phyloP scores from a whole-genome alignment of 2,888 invertebrate genomes.

The Caenorhabditis auriculariae region DNA sequence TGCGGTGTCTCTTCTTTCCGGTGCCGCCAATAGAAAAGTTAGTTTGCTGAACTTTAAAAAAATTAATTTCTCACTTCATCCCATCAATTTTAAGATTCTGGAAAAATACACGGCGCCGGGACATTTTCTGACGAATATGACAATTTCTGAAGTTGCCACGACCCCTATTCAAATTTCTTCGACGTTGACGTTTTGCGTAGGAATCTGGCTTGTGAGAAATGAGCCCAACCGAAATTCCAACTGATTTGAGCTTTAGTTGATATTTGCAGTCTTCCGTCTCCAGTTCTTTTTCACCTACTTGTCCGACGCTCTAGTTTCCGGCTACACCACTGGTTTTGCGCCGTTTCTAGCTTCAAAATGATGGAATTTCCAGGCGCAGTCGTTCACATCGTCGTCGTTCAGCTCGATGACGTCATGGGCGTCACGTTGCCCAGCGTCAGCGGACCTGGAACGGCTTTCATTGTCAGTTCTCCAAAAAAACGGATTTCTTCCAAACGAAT shows the following conservation, averaged over 20 bases:
- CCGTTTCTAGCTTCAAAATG: conserved; percentile 58
- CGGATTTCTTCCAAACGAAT: too few species aligned
- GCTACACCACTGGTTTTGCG: conserved; percentile 32
- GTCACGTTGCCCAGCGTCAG: conserved; percentile 62
- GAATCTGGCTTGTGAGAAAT: conserved; percentile 77
- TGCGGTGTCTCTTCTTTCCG: conserved; percentile 79
- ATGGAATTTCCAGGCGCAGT: conserved; percentile 64
- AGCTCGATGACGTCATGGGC: conserved; percentile 66
- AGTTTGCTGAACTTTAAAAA: too few species aligned
- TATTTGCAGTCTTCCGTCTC: conserved; percentile 75
- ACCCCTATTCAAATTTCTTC: conserved; percentile 75
- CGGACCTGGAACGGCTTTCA: conserved; percentile 65
- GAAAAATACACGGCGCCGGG: too few species aligned
- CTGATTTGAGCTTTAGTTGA: too few species aligned
- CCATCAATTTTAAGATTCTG: too few species aligned
- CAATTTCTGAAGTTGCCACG: too few species aligned
- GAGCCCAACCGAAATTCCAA: too few species aligned
- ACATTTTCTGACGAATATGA: too few species aligned
- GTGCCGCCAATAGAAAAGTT: conserved; percentile 15
- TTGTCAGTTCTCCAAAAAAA: conserved; percentile 31
- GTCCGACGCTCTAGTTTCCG: conserved; percentile 38
- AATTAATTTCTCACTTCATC: too few species aligned
- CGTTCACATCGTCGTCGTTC: conserved; percentile 67
- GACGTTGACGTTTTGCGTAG: conserved; percentile 77
- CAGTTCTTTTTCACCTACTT: conserved; percentile 63